These are phyloP conservation scores for Ursus arctos DNA, from an alignment of 2,113 vertebrate genomes.

Conservation along the genomic window DNA sequence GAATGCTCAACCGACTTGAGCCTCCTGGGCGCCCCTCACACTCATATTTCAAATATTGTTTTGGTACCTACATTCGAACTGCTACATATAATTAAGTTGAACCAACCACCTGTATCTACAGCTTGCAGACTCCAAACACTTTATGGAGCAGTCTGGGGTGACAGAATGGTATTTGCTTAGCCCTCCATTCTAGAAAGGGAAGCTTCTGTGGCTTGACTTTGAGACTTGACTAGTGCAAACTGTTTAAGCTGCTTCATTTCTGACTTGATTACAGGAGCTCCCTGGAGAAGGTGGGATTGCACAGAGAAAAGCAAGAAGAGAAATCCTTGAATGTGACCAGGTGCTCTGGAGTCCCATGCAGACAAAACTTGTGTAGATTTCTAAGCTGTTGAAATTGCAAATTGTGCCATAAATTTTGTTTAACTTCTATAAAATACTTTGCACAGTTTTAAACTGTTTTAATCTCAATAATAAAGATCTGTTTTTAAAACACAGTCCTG, in stretches of 20 bases:
- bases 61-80: background rate
- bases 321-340: background rate
- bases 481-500: slow-evolving; percentile 12
- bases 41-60: background rate
- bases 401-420: background rate
- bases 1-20: background rate
- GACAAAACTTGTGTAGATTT: background rate
- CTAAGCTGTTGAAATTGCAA: background rate
- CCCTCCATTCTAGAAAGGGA: background rate
- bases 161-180: background rate
- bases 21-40: background rate
- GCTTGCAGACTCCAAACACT: background rate
- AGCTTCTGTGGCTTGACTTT: background rate
- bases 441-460: background rate
- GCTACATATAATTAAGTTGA: background rate
- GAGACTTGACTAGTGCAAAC: background rate
- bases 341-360: background rate
- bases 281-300: background rate
- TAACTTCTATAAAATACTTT: background rate
- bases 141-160: background rate
- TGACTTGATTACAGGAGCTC: background rate
- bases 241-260: background rate
- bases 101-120: background rate
- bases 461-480: background rate
- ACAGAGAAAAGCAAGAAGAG: background rate